These are phyloP conservation scores for Pseudochromis fuscus DNA, from an alignment of 2,797 vertebrate species.

Conservation along the genomic window DNA sequence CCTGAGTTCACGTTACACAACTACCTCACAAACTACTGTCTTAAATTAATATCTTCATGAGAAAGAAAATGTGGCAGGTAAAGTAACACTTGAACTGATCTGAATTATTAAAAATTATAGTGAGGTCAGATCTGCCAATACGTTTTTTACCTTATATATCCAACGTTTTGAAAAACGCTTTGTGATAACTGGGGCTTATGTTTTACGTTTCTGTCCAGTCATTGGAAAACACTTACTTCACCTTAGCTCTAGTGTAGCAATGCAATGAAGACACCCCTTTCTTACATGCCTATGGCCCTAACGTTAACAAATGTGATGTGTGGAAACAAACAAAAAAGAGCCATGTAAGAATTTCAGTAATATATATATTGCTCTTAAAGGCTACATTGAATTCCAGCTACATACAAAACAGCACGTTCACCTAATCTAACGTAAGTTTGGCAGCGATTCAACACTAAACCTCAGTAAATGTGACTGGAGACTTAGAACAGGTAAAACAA, in stretches of 20 bases:
- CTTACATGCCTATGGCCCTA: neutral
- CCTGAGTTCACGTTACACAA: neutral
- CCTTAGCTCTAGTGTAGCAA: neutral
- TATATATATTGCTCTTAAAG: neutral
- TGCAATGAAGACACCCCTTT: neutral
- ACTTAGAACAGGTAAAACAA: conserved; percentile 62
- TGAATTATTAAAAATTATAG: neutral
- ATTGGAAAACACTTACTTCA: neutral
- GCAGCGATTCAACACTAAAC: neutral
- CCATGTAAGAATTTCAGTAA: neutral
- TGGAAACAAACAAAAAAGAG: neutral
- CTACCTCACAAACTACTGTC: too few relatives aligned
- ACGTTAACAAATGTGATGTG: neutral
- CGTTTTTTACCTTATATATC: neutral
- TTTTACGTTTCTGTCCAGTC: conserved; percentile 11
- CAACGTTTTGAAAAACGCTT: neutral
- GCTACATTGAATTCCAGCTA: neutral
- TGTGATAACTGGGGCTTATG: neutral
- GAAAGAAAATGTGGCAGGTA: neutral
- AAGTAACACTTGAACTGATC: neutral
- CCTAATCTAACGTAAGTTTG: neutral
- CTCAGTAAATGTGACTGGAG: neutral
- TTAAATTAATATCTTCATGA: too few relatives aligned
- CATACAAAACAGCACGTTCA: neutral
- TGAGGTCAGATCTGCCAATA: neutral